These are phyloP conservation scores for Oreochromis mossambicus DNA, from an alignment of 2,797 vertebrate genomes.

Conservation along the genomic window DNA sequence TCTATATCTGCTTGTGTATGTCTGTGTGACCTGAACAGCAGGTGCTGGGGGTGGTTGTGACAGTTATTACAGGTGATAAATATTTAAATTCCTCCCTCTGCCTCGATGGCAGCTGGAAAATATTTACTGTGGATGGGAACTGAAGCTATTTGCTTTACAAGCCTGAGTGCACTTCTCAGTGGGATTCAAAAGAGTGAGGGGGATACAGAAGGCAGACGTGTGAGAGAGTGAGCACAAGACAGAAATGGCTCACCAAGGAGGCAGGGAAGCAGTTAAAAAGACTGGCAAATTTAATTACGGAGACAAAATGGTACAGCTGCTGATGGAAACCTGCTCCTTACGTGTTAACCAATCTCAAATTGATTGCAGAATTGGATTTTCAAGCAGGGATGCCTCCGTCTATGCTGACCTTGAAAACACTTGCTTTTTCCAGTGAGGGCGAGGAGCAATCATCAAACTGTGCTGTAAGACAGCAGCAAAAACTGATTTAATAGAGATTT, in stretches of 20 bases:
- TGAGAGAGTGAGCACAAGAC: neutral
- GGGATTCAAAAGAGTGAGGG: neutral
- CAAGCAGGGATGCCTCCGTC: neutral
- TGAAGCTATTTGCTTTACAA: constrained; percentile 38
- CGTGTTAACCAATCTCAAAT: constrained; percentile 2
- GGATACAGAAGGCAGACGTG: neutral
- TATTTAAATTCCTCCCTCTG: constrained; percentile 43
- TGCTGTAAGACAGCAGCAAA: neutral
- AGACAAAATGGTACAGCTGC: constrained; percentile 9
- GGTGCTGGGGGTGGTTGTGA: constrained; percentile 9
- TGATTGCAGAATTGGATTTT: constrained; percentile 27
- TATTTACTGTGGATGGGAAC: constrained; percentile 31
- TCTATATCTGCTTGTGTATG: neutral
- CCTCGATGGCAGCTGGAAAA: constrained; percentile 11
- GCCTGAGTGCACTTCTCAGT: constrained; percentile 12
- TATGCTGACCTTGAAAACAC: constrained; percentile 16
- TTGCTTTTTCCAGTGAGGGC: neutral
- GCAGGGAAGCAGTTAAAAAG: neutral
- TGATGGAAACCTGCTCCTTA: neutral
- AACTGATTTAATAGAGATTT: neutral
- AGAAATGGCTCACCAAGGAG: neutral
- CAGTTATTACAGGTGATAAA: constrained; percentile 50
- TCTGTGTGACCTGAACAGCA: constrained; percentile 14
- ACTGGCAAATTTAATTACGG: constrained; percentile 22
- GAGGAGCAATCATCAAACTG: neutral